These are phyloP conservation scores for Ericerus pela DNA, from an alignment of 1,140 invertebrate species.

Conservation along the genomic window DNA sequence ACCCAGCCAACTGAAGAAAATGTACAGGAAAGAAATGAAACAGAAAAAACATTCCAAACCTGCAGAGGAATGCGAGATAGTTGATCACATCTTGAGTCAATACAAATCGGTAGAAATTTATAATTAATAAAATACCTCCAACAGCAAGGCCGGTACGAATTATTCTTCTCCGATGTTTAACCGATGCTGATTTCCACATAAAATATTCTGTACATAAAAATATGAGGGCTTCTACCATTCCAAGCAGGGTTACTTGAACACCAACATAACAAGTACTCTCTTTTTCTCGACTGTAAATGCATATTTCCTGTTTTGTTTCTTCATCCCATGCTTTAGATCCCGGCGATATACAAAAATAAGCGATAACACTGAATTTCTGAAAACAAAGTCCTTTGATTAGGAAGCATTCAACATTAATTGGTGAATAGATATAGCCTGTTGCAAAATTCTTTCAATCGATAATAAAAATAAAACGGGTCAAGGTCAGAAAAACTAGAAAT, in stretches of 20 bases:
- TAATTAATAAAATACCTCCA: background rate
- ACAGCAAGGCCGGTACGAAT: conserved; percentile 13
- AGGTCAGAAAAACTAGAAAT: background rate
- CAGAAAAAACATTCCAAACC: conserved; percentile 13
- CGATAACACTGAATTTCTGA: conserved; percentile 16
- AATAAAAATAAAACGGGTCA: background rate
- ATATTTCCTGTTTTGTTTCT: conserved; percentile 13
- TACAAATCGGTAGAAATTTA: background rate
- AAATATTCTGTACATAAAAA: conserved; percentile 16
- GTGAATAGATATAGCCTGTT: background rate
- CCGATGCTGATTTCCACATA: conserved; percentile 16
- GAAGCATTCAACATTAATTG: background rate
- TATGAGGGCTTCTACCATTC: conserved; percentile 13
- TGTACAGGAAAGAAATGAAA: conserved; percentile 13
- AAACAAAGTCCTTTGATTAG: background rate
- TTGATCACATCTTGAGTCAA: background rate
- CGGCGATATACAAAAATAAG: conserved; percentile 15
- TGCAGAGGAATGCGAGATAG: background rate
- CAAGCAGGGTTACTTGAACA: conserved; percentile 3
- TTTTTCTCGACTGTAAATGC: conserved; percentile 15
- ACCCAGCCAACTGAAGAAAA: conserved; percentile 8
- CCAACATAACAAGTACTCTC: conserved; percentile 15
- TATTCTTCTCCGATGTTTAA: conserved; percentile 15
- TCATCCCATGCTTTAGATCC: conserved; percentile 9
- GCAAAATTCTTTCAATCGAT: conserved; percentile 7